Evolutionary conservation across 37 sponge, comb jelly and placozoan genomes (phyloP).

Genomic region (Cliona cf. orientalis): DNA sequence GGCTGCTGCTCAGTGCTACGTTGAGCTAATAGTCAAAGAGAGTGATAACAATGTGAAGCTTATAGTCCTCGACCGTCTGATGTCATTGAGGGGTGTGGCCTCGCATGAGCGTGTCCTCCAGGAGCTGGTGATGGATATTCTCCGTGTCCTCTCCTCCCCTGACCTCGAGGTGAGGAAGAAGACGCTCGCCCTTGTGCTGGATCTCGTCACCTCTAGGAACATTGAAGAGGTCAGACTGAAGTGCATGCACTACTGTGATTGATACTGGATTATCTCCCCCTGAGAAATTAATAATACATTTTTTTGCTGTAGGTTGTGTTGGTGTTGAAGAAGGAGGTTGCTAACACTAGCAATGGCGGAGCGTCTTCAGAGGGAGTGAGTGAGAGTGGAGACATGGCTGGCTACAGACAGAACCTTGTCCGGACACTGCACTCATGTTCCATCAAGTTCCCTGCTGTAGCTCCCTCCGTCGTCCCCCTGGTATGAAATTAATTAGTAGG

Average conservation of each 20-base stretch:
- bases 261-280: background rate
- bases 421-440: slow-evolving; percentile 92
- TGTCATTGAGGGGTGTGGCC: slow-evolving; percentile 72
- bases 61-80: slow-evolving; percentile 94
- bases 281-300: background rate
- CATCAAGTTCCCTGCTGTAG: slow-evolving; percentile 85
- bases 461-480: slow-evolving; percentile 90
- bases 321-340: slow-evolving; percentile 94
- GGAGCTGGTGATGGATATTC: slow-evolving; percentile 97
- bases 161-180: slow-evolving; percentile 97
- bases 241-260: background rate
- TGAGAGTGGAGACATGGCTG: slow-evolving; percentile 59
- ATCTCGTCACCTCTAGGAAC: slow-evolving; percentile 86
- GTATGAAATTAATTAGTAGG: slow-evolving; percentile 27
- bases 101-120: slow-evolving; percentile 87
- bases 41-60: slow-evolving; percentile 99
- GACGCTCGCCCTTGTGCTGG: slow-evolving; percentile 90
- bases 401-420: slow-evolving; percentile 86
- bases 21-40: slow-evolving; percentile 97
- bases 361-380: slow-evolving; percentile 32
- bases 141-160: slow-evolving; percentile 88
- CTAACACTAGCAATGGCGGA: slow-evolving; percentile 74
- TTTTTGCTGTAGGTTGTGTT: slow-evolving; percentile 75
- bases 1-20: slow-evolving; percentile 98
- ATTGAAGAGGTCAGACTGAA: slow-evolving; percentile 85